Conservation (phyloP, 23 tunicate genomes). For the Halocynthia roretzi region DNA sequence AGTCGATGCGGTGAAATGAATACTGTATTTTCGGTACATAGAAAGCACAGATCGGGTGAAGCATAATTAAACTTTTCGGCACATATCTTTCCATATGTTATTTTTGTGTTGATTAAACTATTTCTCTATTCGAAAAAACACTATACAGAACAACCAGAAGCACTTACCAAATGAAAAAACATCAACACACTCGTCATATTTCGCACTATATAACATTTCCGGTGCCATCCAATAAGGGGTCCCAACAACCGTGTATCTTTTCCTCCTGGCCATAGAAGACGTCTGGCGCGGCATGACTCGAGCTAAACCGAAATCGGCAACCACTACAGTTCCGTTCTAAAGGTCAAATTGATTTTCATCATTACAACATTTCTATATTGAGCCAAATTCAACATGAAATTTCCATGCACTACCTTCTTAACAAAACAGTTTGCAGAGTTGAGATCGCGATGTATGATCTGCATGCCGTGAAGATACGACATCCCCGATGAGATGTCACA, state of each 20-base stretch:
- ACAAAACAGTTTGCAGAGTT: conserved; percentile 93
- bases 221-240: conserved; percentile 99
- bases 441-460: conserved; percentile 79
- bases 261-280: conserved; percentile 49
- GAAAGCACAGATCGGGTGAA: no score
- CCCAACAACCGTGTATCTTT: conserved; percentile 89
- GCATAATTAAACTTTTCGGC: no score
- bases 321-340: conserved; percentile 90
- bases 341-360: not conserved
- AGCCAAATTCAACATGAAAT: not conserved
- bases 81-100: no score
- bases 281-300: conserved; percentile 39
- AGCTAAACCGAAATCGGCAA: conserved; percentile 96
- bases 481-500: conserved; percentile 88
- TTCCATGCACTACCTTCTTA: conserved; percentile 40
- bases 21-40: no score
- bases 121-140: no score
- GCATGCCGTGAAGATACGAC: conserved; percentile 72
- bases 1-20: no score
- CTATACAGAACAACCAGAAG: no score
- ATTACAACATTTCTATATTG: not conserved
- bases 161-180: conserved; percentile 83
- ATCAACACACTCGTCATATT: conserved; percentile 84
- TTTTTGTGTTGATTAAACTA: no score
- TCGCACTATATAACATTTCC: conserved; percentile 49